Base-by-base conservation (phyloP, 2,113 vertebrate species). In the Hemichromis elongatus region DNA sequence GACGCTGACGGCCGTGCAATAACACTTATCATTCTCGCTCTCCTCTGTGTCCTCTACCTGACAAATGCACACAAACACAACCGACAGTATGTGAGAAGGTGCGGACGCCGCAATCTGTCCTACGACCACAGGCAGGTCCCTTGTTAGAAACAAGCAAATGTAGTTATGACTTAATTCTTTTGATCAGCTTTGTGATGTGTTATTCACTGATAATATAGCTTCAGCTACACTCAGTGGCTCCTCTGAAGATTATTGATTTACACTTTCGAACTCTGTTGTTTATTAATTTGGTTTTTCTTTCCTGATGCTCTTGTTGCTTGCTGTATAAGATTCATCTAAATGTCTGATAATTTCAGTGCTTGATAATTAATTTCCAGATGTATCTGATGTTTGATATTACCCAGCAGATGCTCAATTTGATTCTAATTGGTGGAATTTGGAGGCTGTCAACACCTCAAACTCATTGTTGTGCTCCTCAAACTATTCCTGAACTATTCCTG, bases 31-130 rank as follows among this genome's bases (percentile, higher is more conserved):
- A 81, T 82, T 37, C 79, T 85, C 59, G 16, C 61, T 75, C 77
- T 81, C 82, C 86, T 89, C 75, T 78, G 77, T 92, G 80, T 88
- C 90, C 88, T 90, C 83, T 80, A 91, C 77, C 79, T 88, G 79
- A 85, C 78, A 82, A 9, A 77, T 70, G 82, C 66, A 42, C 83
- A 86, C 54, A 79, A 35, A 47, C 40, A 42, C 47, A 45, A 14
- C 63, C 73, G 66, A 37, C 61, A 54, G 9, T 12, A 47, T 33
- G 86, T 86, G 78, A 82, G 50, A 80, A 83, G 42, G 40, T 88
- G 86, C 75, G 33, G 70, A 86, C 84, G 84, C 26, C 4, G 1
- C 45, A 80, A 83, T 86, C 84, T 87, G 6, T 87, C 61, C 61
- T 80, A 12, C 19, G 85, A 77, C 30, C 59, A 54, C 78, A 33